Percentiles rank a stretch among this genome's conserved stretches.
Conservation (phyloP, 2,888 invertebrate genomes). For the Drosophila antonietae region DNA sequence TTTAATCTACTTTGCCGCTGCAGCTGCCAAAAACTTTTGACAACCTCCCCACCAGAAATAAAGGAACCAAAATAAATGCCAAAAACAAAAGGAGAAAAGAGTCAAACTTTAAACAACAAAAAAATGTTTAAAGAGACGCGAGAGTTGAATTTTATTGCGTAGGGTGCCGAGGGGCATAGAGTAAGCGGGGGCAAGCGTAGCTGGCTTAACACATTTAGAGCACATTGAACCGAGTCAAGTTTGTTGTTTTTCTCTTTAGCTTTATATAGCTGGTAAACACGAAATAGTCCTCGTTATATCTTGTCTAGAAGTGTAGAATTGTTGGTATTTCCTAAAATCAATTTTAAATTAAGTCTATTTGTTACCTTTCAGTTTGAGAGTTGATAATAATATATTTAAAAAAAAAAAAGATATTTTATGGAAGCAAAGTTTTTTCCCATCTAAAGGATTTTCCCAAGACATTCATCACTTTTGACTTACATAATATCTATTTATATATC, state of each 20-base stretch:
- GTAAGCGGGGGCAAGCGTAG: neutral
- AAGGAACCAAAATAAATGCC: constrained; percentile 19
- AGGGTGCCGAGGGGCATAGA: neutral
- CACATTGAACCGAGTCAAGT: constrained; percentile 16
- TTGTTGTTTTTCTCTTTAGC: neutral
- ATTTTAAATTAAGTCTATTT: neutral
- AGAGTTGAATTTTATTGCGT: constrained; percentile 10
- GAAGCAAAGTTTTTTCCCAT: neutral
- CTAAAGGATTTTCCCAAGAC: neutral
- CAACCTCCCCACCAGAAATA: constrained; percentile 45
- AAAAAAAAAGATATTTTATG: neutral
- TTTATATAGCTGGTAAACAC: neutral
- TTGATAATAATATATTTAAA: neutral
- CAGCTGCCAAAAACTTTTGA: constrained; percentile 75
- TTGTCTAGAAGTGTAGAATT: neutral
- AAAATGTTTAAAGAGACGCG: constrained; percentile 22
- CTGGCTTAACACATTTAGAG: constrained; percentile 19
- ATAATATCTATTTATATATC: neutral
- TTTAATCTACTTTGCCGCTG: constrained; percentile 77
- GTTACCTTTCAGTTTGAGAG: too few relatives aligned
- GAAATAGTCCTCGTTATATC: neutral
- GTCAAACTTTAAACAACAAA: constrained; percentile 25
- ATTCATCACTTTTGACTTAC: neutral
- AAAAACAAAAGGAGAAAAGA: constrained; percentile 14
- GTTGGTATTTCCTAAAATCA: neutral